Conservation (phyloP, 1,140 invertebrate species). For the Drosophila mayri region DNA sequence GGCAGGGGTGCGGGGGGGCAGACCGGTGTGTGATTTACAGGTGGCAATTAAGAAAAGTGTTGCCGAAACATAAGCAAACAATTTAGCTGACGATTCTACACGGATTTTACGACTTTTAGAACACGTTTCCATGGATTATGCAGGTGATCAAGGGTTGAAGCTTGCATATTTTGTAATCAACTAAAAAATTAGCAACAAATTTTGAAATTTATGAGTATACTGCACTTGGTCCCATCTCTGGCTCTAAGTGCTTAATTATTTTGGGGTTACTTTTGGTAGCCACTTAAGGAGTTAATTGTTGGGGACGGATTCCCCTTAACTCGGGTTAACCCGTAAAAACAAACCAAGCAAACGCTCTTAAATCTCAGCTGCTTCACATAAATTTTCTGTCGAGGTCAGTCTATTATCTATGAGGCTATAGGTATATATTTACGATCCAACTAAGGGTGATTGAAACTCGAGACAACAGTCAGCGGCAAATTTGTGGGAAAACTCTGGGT, state of each 20-base stretch:
- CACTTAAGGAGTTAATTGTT: conserved; percentile 27
- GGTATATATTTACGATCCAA: conserved; percentile 28
- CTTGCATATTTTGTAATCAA: conserved; percentile 23
- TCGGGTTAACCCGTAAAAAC: conserved; percentile 10
- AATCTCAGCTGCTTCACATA: conserved; percentile 42
- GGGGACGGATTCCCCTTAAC: not conserved
- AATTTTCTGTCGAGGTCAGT: conserved; percentile 37
- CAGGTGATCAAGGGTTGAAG: conserved; percentile 12
- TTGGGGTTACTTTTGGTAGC: conserved; percentile 18
- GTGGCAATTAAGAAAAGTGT: conserved; percentile 52
- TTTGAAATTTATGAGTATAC: conserved; percentile 31
- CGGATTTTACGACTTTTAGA: conserved; percentile 33
- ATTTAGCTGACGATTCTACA: conserved; percentile 38
- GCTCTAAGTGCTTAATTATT: conserved; percentile 27
- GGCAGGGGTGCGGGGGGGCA: conserved; percentile 4
- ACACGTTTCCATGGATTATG: conserved; percentile 27
- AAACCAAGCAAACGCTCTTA: conserved; percentile 22
- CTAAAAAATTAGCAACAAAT: conserved; percentile 18
- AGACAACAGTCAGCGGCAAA: conserved; percentile 1
- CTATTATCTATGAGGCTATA: conserved; percentile 13
- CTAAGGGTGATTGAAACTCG: conserved; percentile 33
- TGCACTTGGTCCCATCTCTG: conserved; percentile 26
- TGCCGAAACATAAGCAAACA: conserved; percentile 47
- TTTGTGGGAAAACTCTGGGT: conserved; percentile 40
- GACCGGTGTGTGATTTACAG: conserved; percentile 35